A percentile compares a stretch with the other conserved stretches of the same genome.
Evolutionary conservation across 2,888 invertebrate species (phyloP).

Genomic region (Xanthia icteritia): DNA sequence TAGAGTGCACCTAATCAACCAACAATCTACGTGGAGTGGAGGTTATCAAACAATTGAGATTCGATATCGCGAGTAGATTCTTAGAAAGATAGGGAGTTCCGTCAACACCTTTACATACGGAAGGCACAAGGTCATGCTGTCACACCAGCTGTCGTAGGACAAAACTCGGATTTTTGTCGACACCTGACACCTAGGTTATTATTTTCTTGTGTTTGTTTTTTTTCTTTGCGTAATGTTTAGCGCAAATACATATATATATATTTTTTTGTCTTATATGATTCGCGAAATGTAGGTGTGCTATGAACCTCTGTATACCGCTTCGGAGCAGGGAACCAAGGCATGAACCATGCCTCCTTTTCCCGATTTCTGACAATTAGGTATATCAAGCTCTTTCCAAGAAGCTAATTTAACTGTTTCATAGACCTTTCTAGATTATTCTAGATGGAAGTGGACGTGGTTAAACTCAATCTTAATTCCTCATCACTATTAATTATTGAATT

Average conservation of each 20-base stretch:
- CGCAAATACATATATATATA: too few relatives aligned
- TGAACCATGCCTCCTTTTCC: too few relatives aligned
- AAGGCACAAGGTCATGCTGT: neutral
- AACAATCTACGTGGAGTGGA: constrained; percentile 19
- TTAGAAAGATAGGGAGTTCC: constrained; percentile 26
- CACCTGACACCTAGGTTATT: neutral
- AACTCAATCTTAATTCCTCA: neutral
- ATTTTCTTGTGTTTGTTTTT: too few relatives aligned
- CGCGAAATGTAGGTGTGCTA: neutral
- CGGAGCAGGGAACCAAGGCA: neutral
- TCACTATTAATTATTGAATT: constrained; percentile 18
- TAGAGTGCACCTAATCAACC: constrained; percentile 20
- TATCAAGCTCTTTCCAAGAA: neutral
- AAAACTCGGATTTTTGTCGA: neutral
- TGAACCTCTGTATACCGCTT: neutral
- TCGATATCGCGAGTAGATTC: constrained; percentile 43
- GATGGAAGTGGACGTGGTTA: neutral
- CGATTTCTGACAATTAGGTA: neutral
- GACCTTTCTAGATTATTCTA: neutral
- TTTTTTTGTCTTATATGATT: too few relatives aligned
- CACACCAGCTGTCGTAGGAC: neutral
- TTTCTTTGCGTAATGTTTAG: too few relatives aligned
- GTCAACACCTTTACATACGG: constrained; percentile 12
- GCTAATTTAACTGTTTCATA: neutral
- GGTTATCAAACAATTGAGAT: constrained; percentile 37